Evolutionary conservation across 2,797 vertebrate genomes (phyloP), one percentile per base, ranked within the genome.

Genomic region (Rallus crepitans): DNA sequence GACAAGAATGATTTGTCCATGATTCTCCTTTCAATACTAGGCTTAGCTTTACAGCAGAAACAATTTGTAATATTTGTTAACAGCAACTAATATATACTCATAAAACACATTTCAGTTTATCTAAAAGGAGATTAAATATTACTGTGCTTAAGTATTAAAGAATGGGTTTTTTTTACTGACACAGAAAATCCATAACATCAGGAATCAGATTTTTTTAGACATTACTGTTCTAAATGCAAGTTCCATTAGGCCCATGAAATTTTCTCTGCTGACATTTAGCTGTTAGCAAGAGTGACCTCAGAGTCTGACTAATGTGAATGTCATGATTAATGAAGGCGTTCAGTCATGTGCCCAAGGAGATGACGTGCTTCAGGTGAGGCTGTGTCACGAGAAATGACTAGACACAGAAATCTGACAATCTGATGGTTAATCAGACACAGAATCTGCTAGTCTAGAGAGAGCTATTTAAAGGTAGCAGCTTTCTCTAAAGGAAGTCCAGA

Each of bases 251-350:
- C 39, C 57, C 3, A 0, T 64, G 61, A 76, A 95, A 88, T 81
- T 69, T 96, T 93, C 66, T 91, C 39, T 88, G 55, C 50, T 97
- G 93, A 90, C 59, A 94, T 96, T 95, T 94, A 87, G 39, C 73
- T 93, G 77, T 76, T 88, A 81, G 69, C 19, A 72, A 76, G 42
- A 50, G 47, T 88, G 85, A 96, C 69, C 73, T 95, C 92, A 92
- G 73, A 42, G 37, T 65, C 88, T 93, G 93, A 95, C 80, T 95
- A 95, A 95, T 59, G 59, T 0, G 1, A 57, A 66, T 73, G 47
- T 63, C 85, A 88, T 79, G 88, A 89, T 95, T 95, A 90, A 94
- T 86, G 63, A 56, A 83, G 61, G 27, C 17, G 42, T 82, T 88
- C 76, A 69, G 66, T 81, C 90, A 72, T 31, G 42, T 85, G 77